Percentiles rank a stretch among this genome's conserved stretches.
Conservation (phyloP, 1,140 invertebrate species). For the Hylaeus anthracinus region DNA sequence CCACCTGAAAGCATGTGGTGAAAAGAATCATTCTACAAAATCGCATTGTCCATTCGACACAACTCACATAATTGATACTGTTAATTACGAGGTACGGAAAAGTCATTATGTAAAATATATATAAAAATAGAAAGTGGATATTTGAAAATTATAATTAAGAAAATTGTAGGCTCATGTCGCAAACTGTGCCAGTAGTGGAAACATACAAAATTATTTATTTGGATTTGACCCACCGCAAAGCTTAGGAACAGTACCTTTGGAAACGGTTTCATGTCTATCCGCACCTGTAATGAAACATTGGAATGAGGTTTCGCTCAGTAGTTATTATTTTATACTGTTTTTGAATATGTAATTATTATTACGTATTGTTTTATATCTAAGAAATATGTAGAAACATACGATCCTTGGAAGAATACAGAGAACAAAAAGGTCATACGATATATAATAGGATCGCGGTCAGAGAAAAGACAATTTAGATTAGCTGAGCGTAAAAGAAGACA, state of each 20-base stretch:
- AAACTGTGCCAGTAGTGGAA: neutral
- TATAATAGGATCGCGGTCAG: neutral
- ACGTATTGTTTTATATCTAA: neutral
- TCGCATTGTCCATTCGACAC: neutral
- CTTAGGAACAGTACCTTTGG: neutral
- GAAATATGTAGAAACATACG: neutral
- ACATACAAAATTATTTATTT: too few species aligned
- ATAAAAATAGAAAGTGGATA: neutral
- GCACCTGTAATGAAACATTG: conserved; percentile 3
- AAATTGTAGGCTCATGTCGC: neutral
- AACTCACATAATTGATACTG: neutral
- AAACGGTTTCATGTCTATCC: neutral
- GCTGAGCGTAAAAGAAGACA: neutral
- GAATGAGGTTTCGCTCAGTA: conserved; percentile 2
- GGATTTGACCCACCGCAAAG: neutral
- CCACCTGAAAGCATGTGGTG: neutral
- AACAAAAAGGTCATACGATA: neutral
- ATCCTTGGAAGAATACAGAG: conserved; percentile 12
- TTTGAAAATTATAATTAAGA: neutral
- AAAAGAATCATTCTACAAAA: neutral
- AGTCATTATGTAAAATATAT: neutral
- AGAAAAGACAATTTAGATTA: neutral
- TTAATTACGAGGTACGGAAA: neutral
- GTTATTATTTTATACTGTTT: neutral
- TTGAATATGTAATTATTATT: neutral